phyloP scores from a whole-genome alignment of 1,140 invertebrate species.

The Lepidurus couesii region DNA sequence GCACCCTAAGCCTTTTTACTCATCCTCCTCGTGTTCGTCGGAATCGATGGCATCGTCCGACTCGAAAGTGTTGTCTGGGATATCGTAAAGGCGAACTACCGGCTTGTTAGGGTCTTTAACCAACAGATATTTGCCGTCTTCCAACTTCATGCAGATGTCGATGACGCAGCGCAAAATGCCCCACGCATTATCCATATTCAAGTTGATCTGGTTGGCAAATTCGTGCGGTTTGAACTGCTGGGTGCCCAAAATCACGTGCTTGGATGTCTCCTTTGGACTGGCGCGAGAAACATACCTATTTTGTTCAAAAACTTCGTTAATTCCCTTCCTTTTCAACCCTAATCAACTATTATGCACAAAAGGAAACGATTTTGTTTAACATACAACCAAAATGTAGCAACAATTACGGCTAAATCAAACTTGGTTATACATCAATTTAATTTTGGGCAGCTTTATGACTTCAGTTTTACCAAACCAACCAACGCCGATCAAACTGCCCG shows the following conservation, averaged over 20 bases:
- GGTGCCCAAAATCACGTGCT: constrained; percentile 95
- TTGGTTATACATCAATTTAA: neutral
- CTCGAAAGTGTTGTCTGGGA: constrained; percentile 97
- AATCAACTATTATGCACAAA: neutral
- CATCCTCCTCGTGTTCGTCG: constrained; percentile 54
- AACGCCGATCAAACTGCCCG: constrained; percentile 11
- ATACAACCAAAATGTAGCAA: neutral
- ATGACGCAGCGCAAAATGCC: constrained; percentile 97
- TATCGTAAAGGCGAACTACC: constrained; percentile 91
- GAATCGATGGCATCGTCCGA: constrained; percentile 89
- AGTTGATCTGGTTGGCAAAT: constrained; percentile 96
- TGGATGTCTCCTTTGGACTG: constrained; percentile 86
- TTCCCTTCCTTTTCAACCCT: neutral
- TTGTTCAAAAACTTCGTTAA: neutral
- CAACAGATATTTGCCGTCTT: constrained; percentile 93
- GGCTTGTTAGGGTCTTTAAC: constrained; percentile 99
- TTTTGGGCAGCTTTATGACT: constrained; percentile 7
- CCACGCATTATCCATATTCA: constrained; percentile 99
- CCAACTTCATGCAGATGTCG: constrained; percentile 95
- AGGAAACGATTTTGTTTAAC: neutral
- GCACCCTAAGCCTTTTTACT: constrained; percentile 19
- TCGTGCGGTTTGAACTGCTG: constrained; percentile 98
- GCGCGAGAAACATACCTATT: constrained; percentile 84
- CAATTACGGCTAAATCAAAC: neutral
- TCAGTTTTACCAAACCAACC: neutral